Evolutionary conservation across 37 sponge, comb jelly and placozoan species (phyloP).

Genomic region (Crambe crambe): DNA sequence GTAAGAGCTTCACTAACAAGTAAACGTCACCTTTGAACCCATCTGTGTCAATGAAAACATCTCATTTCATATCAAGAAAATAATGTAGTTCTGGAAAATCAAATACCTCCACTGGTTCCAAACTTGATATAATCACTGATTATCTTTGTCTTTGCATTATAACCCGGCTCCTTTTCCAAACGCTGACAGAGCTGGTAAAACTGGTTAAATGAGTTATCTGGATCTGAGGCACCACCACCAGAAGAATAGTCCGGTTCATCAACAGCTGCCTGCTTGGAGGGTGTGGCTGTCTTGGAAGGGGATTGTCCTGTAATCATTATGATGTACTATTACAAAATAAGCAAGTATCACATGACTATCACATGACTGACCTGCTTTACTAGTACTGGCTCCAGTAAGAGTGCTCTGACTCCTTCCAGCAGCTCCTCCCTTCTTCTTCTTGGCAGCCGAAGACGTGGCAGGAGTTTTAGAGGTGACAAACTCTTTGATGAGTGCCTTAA

Average conservation of each 20-base stretch:
- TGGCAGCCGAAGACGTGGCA: conserved; percentile 9
- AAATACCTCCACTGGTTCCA: conserved; percentile 63
- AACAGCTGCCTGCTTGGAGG: neutral
- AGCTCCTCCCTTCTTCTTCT: conserved; percentile 6
- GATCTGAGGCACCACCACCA: neutral
- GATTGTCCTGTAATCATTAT: conserved; percentile 8
- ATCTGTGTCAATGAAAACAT: too few species aligned
- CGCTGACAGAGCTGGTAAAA: conserved; percentile 69
- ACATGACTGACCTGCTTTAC: neutral
- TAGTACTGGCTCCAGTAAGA: conserved; percentile 7
- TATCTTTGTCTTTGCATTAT: conserved; percentile 85
- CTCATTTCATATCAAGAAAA: neutral
- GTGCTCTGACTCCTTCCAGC: neutral
- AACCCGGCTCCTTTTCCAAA: conserved; percentile 79
- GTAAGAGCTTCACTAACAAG: conserved; percentile 78
- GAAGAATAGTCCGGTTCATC: neutral
- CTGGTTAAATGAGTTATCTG: conserved; percentile 56
- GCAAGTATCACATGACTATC: neutral
- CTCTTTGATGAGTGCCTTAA: conserved; percentile 74
- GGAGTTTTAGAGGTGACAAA: conserved; percentile 36
- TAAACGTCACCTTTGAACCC: conserved; percentile 71
- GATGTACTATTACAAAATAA: neutral
- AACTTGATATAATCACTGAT: conserved; percentile 63
- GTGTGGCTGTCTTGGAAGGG: conserved; percentile 21
- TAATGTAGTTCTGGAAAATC: neutral